Base-by-base conservation (phyloP, 2,888 invertebrate species). In the Cantharis flavilabris region DNA sequence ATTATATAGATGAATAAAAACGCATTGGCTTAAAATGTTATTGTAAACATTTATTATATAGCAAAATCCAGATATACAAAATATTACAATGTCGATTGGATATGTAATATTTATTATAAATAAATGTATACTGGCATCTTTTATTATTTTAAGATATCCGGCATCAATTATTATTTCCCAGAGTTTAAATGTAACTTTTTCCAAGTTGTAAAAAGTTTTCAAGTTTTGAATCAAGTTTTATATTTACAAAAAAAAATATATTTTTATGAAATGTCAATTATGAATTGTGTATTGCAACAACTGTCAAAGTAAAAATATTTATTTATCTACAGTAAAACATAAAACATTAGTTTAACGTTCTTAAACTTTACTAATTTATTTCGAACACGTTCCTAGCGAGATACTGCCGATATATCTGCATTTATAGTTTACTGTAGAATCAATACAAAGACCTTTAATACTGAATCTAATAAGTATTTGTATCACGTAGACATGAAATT, bases 1-100 rank as follows among this genome's bases (percentile, higher is more conserved):
- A 76, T 72, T 76, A 70, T 73, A 73, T 73, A 62, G 65, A 70
- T 70, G 73, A 63, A 64, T 62, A 70, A 65, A 72, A 71, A 70
- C 65, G 28, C 28, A 71, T 75, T 64, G 11, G 28, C 62, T 69
- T 64, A 64, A 74, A 69, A 33, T n/a, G 7, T n/a, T 49, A n/a
- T 49, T 49, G 49, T 49, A 7, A n/a, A 49, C n/a, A 49, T 49
- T 49, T n/a, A 49, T n/a, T 49, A 26, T 49, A 26, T 26, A 49
- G 49, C 7, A 7, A n/a, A 49, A 49, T 7, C 9, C 49, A 49
- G 7, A n/a, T 33, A 5, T 33, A 33, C 13, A 33, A 33, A 4
- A 11, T 23, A 23, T 23, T 7, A 23, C 1, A 23, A 23, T 20
- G 20, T 0, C 20, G 20, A 23, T 23, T 23, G 23, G 2, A 26